Conservation (phyloP, 1,140 invertebrate genomes). For the Trigoniulus corallinus region DNA sequence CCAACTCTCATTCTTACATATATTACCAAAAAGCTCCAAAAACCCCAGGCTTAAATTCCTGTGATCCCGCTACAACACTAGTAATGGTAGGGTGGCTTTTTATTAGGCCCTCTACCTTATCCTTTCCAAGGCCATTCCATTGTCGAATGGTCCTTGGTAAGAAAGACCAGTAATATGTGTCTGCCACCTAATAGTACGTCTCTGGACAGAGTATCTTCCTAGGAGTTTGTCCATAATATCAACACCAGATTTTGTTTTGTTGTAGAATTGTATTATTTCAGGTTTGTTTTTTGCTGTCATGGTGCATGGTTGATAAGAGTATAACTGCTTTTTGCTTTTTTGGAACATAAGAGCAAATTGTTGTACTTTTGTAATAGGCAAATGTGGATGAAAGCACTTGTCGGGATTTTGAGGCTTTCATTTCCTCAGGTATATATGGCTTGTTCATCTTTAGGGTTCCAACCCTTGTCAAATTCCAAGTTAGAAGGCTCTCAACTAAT, state of each 20-base stretch:
- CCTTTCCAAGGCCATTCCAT: too few relatives aligned
- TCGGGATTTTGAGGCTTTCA: slow-evolving; percentile 5
- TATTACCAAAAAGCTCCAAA: too few relatives aligned
- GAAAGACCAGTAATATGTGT: too few relatives aligned
- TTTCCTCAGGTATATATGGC: slow-evolving; percentile 8
- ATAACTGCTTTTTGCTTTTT: slow-evolving; percentile 10
- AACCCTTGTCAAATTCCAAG: slow-evolving; percentile 10
- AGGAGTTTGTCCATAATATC: slow-evolving; percentile 11
- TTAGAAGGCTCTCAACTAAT: slow-evolving; percentile 7
- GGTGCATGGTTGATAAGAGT: slow-evolving; percentile 11
- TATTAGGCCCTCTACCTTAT: too few relatives aligned
- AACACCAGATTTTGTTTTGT: slow-evolving; percentile 12
- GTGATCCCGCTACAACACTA: too few relatives aligned
- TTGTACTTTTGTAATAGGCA: slow-evolving; percentile 9
- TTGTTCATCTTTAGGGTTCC: slow-evolving; percentile 11
- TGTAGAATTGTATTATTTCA: slow-evolving; percentile 15
- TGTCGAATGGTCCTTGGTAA: too few relatives aligned
- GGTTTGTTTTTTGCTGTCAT: slow-evolving; percentile 8
- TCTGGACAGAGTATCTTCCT: slow-evolving; percentile 2
- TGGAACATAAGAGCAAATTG: slow-evolving; percentile 13
- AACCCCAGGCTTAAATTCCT: too few relatives aligned
- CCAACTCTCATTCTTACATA: too few relatives aligned
- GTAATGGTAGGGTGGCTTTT: too few relatives aligned
- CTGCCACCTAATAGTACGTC: slow-evolving; percentile 8
- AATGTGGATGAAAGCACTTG: slow-evolving; percentile 4